Evolutionary conservation across 2,888 invertebrate species (phyloP).

Genomic region (Metallyticus violacea): DNA sequence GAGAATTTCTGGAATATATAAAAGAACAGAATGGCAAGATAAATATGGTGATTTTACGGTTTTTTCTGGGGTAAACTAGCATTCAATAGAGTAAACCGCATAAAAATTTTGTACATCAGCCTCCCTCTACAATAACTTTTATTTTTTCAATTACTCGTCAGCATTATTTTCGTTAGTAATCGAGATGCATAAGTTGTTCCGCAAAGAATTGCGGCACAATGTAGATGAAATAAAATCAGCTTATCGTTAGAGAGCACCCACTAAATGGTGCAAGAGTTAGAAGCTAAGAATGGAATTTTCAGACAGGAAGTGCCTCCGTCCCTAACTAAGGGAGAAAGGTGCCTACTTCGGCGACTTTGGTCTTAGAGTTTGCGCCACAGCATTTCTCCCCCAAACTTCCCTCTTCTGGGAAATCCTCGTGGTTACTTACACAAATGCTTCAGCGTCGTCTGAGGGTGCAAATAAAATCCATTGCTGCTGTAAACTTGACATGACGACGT

Average conservation of each 20-base stretch:
- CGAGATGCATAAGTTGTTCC: too few relatives aligned
- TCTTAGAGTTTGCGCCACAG: not conserved
- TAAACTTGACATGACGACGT: not conserved
- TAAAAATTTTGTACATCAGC: too few relatives aligned
- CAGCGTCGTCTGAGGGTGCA: not conserved
- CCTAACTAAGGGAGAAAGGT: not conserved
- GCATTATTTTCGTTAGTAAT: too few relatives aligned
- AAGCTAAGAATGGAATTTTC: not conserved
- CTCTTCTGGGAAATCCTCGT: not conserved
- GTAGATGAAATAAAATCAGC: too few relatives aligned
- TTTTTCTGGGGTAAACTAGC: too few relatives aligned
- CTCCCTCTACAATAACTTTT: too few relatives aligned
- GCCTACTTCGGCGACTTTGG: not conserved
- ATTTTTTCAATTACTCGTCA: too few relatives aligned
- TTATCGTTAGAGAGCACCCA: not conserved
- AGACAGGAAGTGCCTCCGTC: not conserved
- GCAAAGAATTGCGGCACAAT: too few relatives aligned
- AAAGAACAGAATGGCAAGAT: too few relatives aligned
- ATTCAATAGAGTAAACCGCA: too few relatives aligned
- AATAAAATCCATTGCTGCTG: not conserved
- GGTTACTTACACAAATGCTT: not conserved
- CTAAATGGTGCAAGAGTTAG: not conserved
- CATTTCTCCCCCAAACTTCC: not conserved
- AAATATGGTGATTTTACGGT: too few relatives aligned
- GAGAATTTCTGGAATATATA: too few relatives aligned